These are phyloP conservation scores for Andrena bicolor DNA, from an alignment of 2,888 invertebrate species.

Conservation along the genomic window DNA sequence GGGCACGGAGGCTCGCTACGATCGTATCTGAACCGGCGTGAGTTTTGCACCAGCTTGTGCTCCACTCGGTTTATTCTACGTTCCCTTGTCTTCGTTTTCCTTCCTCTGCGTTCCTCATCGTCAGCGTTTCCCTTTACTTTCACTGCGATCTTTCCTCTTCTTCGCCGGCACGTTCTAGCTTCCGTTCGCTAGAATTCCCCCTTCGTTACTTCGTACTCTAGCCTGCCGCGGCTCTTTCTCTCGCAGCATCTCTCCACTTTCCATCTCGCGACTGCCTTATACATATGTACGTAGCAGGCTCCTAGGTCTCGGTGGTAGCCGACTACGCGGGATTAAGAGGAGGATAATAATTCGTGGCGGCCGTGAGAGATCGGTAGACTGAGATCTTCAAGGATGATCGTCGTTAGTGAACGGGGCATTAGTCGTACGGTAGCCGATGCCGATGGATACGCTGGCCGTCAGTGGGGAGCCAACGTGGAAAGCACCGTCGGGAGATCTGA, in stretches of 20 bases:
- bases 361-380: conserved; percentile 71
- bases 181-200: not conserved
- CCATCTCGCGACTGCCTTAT: not conserved
- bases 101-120: not conserved
- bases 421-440: conserved; percentile 76
- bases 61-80: conserved; percentile 35
- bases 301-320: conserved; percentile 17
- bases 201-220: not conserved
- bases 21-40: conserved; percentile 56
- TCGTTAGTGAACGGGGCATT: conserved; percentile 74
- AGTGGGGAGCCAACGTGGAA: conserved; percentile 66
- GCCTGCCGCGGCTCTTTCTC: not conserved
- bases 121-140: not conserved
- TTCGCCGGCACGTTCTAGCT: not conserved
- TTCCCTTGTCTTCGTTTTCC: not conserved
- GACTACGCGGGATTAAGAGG: conserved; percentile 64
- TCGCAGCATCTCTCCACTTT: not conserved
- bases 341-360: conserved; percentile 73
- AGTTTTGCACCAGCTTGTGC: conserved; percentile 47
- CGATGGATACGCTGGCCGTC: conserved; percentile 69
- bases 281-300: not conserved
- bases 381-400: conserved; percentile 76
- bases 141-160: not conserved
- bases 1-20: conserved; percentile 37
- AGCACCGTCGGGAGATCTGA: conserved; percentile 76